Evolutionary conservation across 2,797 vertebrate genomes (phyloP), one percentile per base, ranked within the genome.

Genomic region (Podargus strigoides): DNA sequence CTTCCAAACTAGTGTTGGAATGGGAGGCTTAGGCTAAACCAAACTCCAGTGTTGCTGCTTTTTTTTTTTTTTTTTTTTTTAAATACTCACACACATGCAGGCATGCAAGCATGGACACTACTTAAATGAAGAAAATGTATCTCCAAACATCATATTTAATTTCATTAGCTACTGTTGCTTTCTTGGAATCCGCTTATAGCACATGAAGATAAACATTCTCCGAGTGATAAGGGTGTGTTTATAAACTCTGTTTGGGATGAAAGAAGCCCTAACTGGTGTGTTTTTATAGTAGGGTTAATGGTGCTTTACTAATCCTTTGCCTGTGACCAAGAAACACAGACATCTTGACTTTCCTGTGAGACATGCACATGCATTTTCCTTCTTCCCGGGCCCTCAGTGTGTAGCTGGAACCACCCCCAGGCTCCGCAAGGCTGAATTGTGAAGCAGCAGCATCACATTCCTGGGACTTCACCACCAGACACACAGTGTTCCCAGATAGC

Each of bases 161-260:
- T 97, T 96, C 93, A 95, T 97, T 97, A 97, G 97, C 97, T 97
- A 96, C 97, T 96, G 94, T 96, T 97, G 90, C 95, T 96, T 96
- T 96, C 93, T 94, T 41, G 89, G 96, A 97, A 97, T 93, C 95
- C 69, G 6, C 91, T 97, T 97, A 92, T 90, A 95, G 93, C 91
- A 95, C 96, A 91, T 80, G 90, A 97, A 95, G 96, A 96, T 97
- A 97, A 97, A 97, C 96, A 96, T 95, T 97, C 94, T 95, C 94
- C 0, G 9, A 95, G 95, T 95, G 97, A 97, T 97, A 97, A 97
- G 91, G 73, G 52, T 77, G 47, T 97, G 94, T 98, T 97, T 98
- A 97, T 97, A 97, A 97, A 96, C 94, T 95, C 90, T 52, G 69
- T 95, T 96, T 96, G 95, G 95, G 97, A 97, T 97, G 96, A 97